Evolutionary conservation across 2,113 vertebrate species (phyloP), one percentile per base, ranked within the genome.

Genomic region (Papio anubis): DNA sequence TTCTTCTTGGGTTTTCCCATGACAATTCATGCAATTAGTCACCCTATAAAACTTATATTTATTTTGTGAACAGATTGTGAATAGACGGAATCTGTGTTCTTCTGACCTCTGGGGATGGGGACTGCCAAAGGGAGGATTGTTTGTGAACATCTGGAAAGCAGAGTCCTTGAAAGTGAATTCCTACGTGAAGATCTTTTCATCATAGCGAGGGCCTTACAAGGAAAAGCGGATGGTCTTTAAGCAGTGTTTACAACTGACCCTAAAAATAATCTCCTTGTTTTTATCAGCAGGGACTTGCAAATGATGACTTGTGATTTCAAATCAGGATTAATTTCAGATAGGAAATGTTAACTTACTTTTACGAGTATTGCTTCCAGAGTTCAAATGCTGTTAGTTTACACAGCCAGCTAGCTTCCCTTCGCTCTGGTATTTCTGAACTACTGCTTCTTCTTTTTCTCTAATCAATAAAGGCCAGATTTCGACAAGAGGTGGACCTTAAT

Each of bases 401-500:
- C 6, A 40, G 55, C 43, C 78, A 32, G 68, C n/a, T 30, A 66
- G 57, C 20, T 73, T 84, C 52, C 50, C 8, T 85, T 35, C 17
- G 52, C 73, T 88, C 48, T 43, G 84, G 55, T 66, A 25, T 88
- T 87, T 85, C 87, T 95, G 57, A 97, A 94, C 40, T 25, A 61
- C 43, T 84, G 35, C 59, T 94, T 93, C 40, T 68, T 88, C n/a
- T 97, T 32, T 35, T 97, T 98, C 96, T 59, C 93, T 96, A 95
- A 83, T 93, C 97, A 76, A 88, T 96, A 91, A 98, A 99, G 99
- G 98, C 99, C 99, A 95, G 99, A 99, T 97, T 98, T 99, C 90
- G 99, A 99, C 98, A 99, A 98, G 10, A 99, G 99, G 78, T 99
- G 99, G 99, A 99, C 99, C 0, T 98, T 99, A 90, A 99, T 99